phyloP scores from a whole-genome alignment of 2,888 invertebrate species.

The Cryptophagus acutangulus region DNA sequence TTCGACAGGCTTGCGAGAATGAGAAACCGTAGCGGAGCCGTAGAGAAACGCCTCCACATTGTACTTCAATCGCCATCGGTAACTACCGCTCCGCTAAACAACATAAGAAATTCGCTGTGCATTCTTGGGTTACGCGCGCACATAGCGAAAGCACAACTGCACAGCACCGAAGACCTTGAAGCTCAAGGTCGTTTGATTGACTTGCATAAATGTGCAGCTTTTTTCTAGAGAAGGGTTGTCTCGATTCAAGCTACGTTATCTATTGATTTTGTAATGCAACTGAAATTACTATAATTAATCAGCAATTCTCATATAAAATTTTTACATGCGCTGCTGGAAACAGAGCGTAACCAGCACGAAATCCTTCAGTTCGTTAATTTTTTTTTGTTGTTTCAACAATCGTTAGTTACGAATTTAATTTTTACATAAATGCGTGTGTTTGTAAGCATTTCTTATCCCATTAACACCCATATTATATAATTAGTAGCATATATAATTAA shows the following conservation, averaged over 20 bases:
- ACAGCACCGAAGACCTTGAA: not conserved
- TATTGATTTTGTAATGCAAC: not conserved
- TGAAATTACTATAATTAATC: slow-evolving; percentile 1
- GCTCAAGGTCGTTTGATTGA: slow-evolving; percentile 1
- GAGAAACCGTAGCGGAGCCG: too few species aligned
- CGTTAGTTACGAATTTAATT: not conserved
- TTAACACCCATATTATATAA: too few species aligned
- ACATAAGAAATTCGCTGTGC: not conserved
- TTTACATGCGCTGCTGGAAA: too few species aligned
- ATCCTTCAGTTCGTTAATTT: slow-evolving; percentile 17
- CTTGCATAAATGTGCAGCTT: too few species aligned
- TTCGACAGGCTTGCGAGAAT: too few species aligned
- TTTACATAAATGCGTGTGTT: too few species aligned
- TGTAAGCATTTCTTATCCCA: too few species aligned
- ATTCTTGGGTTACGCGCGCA: not conserved
- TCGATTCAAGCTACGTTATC: slow-evolving; percentile 1
- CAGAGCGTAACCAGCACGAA: slow-evolving; percentile 22
- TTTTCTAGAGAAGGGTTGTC: too few species aligned
- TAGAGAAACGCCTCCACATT: too few species aligned
- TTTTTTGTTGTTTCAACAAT: slow-evolving; percentile 14
- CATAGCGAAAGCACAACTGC: slow-evolving; percentile 2
- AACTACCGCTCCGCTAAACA: not conserved
- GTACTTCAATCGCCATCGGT: too few species aligned
- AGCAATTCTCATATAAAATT: not conserved
- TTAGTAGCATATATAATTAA: too few species aligned